Base-by-base conservation (phyloP, 2,888 invertebrate genomes). In the Monochamus alternatus region DNA sequence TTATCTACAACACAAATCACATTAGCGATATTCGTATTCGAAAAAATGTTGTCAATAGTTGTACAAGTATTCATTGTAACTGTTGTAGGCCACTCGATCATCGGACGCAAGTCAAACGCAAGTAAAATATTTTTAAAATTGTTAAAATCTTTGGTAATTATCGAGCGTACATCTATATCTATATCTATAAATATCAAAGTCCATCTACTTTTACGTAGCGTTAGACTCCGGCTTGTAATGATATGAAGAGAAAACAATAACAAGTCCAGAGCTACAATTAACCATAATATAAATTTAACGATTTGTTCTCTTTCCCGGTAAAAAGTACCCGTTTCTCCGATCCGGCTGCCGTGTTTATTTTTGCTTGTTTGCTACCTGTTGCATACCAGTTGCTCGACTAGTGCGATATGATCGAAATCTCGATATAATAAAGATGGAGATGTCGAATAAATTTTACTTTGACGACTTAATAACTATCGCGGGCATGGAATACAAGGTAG, bases 271-370 rank as follows among this genome's bases (percentile, higher is more conserved):
- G 47, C 64, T 10, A 47, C 64, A 64, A 64, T 64, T 64, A 47
- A 14, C 64, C 31, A 64, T 47, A 64, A 30, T 22, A 64, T 64
- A 64, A 64, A 64, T 32, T 44, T 30, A 31, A 47, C 44, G 47
- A 64, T 64, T 64, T 64, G 47, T 64, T 47, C 47, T 64, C 22
- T 64, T 30, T 44, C 12, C 14, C 64, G 30, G 47, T 22, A 44
- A 47, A 22, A 22, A 64, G 31, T 64, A 64, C 64, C 64, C 44
- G 64, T 64, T 64, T 64, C 64, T 64, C 64, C 47, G 64, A 64
- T 64, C 64, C 64, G 64, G 64, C 47, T 47, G 30, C 22, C 10
- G 31, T 64, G 32, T 14, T 63, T 43, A 64, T 64, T 64, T 64
- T 30, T 47, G 64, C 47, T 47, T 64, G 47, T 64, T 47, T 47